Evolutionary conservation across 2,888 invertebrate species (phyloP).

Genomic region (Leptarthrus brevirostris): DNA sequence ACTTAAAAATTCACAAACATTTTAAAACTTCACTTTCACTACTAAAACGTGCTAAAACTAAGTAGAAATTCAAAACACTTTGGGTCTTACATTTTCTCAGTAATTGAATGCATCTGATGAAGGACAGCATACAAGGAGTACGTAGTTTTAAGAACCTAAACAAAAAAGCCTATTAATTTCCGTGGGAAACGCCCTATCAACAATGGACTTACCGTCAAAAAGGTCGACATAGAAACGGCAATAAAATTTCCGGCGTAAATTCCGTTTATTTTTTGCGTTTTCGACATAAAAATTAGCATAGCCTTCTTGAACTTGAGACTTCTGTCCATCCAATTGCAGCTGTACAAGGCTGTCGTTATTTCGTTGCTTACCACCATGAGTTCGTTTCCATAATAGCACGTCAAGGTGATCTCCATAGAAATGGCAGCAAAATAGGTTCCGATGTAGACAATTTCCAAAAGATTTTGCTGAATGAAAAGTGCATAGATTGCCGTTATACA

Average conservation of each 20-base stretch:
- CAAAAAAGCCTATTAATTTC: too few species aligned
- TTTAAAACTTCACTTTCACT: too few species aligned
- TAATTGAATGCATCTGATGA: conserved; percentile 5
- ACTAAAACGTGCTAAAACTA: too few species aligned
- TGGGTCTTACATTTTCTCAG: too few species aligned
- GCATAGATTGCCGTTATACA: conserved; percentile 13
- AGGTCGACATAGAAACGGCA: background rate
- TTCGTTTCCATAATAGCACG: conserved; percentile 7
- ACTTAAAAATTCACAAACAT: too few species aligned
- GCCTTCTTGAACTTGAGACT: conserved; percentile 4
- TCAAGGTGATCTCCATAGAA: background rate
- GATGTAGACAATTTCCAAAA: conserved; percentile 7
- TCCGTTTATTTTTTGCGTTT: conserved; percentile 10
- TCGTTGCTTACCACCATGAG: background rate
- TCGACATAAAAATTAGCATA: conserved; percentile 1
- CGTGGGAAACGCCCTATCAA: too few species aligned
- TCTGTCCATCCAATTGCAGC: background rate
- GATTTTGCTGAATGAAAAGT: conserved; percentile 13
- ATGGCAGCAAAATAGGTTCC: background rate
- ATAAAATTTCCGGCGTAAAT: conserved; percentile 19
- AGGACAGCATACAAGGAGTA: background rate
- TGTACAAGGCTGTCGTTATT: conserved; percentile 4
- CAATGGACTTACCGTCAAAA: conserved; percentile 4
- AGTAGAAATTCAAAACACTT: too few species aligned
- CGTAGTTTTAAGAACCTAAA: background rate